phyloP scores from a whole-genome alignment of 2,113 vertebrate genomes.

The Tyto alba region DNA sequence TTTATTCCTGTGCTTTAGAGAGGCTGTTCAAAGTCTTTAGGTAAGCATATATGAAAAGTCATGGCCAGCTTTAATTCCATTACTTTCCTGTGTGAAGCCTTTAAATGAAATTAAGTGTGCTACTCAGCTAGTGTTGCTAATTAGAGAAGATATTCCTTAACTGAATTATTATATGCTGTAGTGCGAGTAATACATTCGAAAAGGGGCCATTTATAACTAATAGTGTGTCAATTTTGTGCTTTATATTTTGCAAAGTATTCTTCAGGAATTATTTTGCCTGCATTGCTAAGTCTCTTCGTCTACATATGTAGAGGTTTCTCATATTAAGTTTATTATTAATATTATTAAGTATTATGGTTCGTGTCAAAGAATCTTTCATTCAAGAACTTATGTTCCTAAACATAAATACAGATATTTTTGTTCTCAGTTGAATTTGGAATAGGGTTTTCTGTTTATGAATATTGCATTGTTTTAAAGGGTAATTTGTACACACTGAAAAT shows the following conservation, averaged over 20 bases:
- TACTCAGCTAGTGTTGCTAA: background rate
- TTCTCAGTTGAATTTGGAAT: background rate
- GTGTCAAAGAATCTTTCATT: background rate
- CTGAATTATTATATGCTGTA: background rate
- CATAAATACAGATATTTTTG: background rate
- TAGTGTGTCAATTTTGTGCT: background rate
- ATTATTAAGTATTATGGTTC: too few species aligned
- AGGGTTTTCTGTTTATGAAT: constrained; percentile 4
- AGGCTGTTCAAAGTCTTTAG: background rate
- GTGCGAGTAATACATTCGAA: background rate
- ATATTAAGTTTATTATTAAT: background rate
- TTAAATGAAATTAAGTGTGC: background rate
- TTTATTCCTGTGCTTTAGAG: background rate
- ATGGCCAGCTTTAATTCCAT: background rate
- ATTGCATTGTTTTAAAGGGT: constrained; percentile 1
- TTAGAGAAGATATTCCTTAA: background rate
- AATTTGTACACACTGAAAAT: constrained; percentile 1
- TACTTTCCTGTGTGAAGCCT: background rate
- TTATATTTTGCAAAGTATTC: background rate
- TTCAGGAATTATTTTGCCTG: background rate
- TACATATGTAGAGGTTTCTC: background rate
- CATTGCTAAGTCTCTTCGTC: background rate
- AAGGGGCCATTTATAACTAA: background rate
- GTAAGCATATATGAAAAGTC: background rate
- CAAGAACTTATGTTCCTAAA: background rate